Base-by-base conservation (phyloP, 1,140 invertebrate species). In the Macrobrachium nipponense region DNA sequence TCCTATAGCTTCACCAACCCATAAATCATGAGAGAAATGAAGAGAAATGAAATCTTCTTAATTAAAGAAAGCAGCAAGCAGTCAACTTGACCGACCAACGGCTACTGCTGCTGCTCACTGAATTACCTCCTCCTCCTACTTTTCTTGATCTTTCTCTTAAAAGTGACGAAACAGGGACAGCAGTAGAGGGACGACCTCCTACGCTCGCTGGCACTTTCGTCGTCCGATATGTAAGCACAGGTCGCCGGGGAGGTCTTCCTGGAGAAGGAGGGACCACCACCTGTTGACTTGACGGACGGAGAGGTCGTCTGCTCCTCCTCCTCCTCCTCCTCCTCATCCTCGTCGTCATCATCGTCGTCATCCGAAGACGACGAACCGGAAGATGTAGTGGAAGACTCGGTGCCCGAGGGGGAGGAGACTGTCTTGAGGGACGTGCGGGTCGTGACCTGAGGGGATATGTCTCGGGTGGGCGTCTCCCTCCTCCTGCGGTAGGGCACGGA, bases 161-260 rank as follows among this genome's bases (percentile, higher is more conserved):
- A 77, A 68, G 83, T 73, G 77, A 86, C 17, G 83, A 86, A 86
- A 68, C 83, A 86, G 10, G 83, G 83, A 68, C 83, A 86, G 83
- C 83, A 86, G 83, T 86, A 86, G 66, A 86, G 77, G 23, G 76
- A 72, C 11, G 83, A 86, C 11, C 83, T 62, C 17, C 83, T 76
- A 18, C 83, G 77, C 68, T 86, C 76, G 20, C 83, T 86, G 59
- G 83, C 83, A 64, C 83, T 86, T 59, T 86, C 83, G 23, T 86
- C 83, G 77, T 86, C 83, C 10, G 83, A 86, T 14, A 77, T 80
- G 51, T 86, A 86, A 59, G 76, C 66, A 58, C 66, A 68, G n/a
- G 77, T 75, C 36, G 80, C 72, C 20, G 68, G 80, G 11, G 80
- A 82, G n/a, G 83, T 86, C 59, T 86, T 86, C 58, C 27, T 43